phyloP scores from a whole-genome alignment of 2,888 invertebrate species.

The Drosophila aldrichi region DNA sequence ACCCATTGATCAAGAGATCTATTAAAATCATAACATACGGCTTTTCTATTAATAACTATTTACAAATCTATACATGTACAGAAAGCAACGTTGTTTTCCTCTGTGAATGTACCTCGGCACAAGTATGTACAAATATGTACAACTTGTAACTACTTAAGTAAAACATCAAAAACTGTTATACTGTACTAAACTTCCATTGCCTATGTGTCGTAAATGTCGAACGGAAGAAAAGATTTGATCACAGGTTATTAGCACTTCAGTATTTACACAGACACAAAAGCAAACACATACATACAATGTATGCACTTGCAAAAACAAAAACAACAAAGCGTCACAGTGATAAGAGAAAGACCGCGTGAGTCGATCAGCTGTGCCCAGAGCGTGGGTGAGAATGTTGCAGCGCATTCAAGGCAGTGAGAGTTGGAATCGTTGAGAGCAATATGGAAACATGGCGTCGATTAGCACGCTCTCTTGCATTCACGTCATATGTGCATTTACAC shows the following conservation, averaged over 20 bases:
- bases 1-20: too few relatives aligned
- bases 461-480: conserved; percentile 3
- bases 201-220: not conserved
- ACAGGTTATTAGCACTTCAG: conserved; percentile 7
- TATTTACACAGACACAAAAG: not conserved
- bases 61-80: not conserved
- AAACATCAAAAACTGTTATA: not conserved
- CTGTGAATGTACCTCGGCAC: not conserved
- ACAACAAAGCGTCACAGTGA: conserved; percentile 38
- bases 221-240: not conserved
- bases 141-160: not conserved
- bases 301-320: not conserved
- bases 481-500: conserved; percentile 29
- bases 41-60: not conserved
- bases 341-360: conserved; percentile 40
- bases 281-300: not conserved
- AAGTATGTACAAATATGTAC: too few relatives aligned
- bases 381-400: conserved; percentile 6
- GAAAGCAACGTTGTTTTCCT: not conserved
- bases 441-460: conserved; percentile 49
- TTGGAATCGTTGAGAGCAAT: conserved; percentile 22
- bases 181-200: not conserved
- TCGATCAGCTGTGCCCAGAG: conserved; percentile 49
- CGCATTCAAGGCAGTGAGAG: not conserved
- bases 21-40: too few relatives aligned